phyloP scores from a whole-genome alignment of 2,113 vertebrate genomes.

The Microcebus griseorufus region DNA sequence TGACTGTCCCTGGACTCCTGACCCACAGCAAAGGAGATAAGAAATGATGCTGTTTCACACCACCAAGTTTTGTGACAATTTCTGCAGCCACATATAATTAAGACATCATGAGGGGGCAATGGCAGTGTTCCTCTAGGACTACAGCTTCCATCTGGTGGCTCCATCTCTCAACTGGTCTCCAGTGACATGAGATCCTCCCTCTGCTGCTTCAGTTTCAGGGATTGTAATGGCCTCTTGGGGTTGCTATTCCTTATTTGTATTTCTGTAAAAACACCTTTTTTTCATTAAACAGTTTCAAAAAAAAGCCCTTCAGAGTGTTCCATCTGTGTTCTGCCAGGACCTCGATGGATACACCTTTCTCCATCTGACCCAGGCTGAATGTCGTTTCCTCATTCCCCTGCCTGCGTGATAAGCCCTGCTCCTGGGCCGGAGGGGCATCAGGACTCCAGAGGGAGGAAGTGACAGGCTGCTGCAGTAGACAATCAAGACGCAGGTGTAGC shows the following conservation, averaged over 20 bases:
- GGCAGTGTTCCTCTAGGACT: not conserved
- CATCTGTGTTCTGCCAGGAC: too few species aligned
- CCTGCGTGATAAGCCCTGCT: not conserved
- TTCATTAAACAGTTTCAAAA: too few species aligned
- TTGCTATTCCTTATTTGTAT: too few species aligned
- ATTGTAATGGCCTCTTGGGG: too few species aligned
- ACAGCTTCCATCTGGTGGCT: not conserved
- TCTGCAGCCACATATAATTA: not conserved
- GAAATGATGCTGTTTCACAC: not conserved
- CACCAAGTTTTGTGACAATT: not conserved
- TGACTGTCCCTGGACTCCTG: not conserved
- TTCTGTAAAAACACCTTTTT: too few species aligned
- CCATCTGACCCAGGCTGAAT: not conserved
- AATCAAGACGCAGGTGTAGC: not conserved
- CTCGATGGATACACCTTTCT: not conserved
- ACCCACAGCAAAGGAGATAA: not conserved
- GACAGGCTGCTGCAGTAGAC: not conserved
- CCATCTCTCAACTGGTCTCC: not conserved
- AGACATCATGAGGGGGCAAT: not conserved
- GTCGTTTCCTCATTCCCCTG: not conserved
- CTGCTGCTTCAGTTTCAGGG: not conserved
- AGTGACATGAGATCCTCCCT: not conserved
- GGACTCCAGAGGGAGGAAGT: not conserved
- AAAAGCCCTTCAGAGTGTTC: too few species aligned
- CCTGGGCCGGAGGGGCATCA: not conserved